phyloP scores from a whole-genome alignment of 2,797 vertebrate species.

The Megaceryle alcyon region DNA sequence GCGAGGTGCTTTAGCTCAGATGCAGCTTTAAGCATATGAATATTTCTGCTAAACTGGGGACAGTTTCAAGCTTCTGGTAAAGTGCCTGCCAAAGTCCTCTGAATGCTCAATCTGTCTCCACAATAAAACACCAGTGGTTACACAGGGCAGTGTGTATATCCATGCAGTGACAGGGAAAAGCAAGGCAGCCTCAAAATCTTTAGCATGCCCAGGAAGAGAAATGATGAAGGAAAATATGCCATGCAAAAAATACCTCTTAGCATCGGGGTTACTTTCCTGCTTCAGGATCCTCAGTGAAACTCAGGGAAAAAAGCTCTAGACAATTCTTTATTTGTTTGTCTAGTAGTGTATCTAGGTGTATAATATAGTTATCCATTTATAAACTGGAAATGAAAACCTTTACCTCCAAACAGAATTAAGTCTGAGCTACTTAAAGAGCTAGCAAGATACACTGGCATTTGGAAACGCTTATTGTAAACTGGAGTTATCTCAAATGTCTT shows the following conservation, averaged over 20 bases:
- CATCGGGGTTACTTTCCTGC: neutral
- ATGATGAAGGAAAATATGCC: neutral
- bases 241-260: neutral
- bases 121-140: neutral
- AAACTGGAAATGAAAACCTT: neutral
- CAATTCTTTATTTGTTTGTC: neutral
- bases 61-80: neutral
- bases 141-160: neutral
- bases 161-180: neutral
- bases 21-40: neutral
- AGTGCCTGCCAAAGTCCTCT: neutral
- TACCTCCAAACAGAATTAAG: neutral
- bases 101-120: neutral
- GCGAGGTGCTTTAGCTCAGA: neutral
- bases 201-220: neutral
- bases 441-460: neutral
- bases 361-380: neutral
- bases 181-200: neutral
- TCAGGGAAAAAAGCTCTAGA: rapidly evolving
- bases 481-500: neutral
- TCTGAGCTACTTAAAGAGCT: neutral
- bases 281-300: neutral
- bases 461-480: neutral
- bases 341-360: neutral
- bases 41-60: neutral